Evolutionary conservation across 2,888 invertebrate genomes (phyloP).

Genomic region (Xestia sexstrigata): DNA sequence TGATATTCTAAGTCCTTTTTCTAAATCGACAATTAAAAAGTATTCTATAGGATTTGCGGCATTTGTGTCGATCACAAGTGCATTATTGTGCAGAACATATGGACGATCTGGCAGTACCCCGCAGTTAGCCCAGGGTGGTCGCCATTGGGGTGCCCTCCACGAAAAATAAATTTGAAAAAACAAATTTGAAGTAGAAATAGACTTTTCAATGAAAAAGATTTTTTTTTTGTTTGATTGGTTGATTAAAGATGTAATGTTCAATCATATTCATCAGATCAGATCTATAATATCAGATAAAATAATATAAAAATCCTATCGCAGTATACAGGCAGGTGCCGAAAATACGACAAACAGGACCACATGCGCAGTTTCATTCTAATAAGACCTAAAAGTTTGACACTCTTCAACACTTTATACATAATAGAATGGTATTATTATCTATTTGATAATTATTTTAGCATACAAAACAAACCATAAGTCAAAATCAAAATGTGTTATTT

Average conservation of each 20-base stretch:
- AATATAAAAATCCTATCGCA: not conserved
- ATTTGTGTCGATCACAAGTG: slow-evolving; percentile 85
- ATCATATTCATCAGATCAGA: not conserved
- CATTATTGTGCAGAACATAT: slow-evolving; percentile 86
- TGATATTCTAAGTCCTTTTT: slow-evolving; percentile 14
- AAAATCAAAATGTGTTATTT: slow-evolving; percentile 11
- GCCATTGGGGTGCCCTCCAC: slow-evolving; percentile 40
- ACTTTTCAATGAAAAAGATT: slow-evolving; percentile 4
- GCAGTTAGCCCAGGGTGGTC: slow-evolving; percentile 79
- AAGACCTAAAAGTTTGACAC: not conserved
- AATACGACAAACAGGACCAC: too few species aligned
- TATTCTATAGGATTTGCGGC: slow-evolving; percentile 83
- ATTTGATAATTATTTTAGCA: not conserved
- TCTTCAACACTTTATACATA: not conserved
- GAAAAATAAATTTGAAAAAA: too few species aligned
- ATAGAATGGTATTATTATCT: not conserved
- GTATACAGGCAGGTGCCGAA: not conserved
- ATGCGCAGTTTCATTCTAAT: too few species aligned
- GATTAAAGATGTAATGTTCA: not conserved
- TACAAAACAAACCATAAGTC: slow-evolving; percentile 10
- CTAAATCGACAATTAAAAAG: slow-evolving; percentile 73
- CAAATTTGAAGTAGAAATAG: slow-evolving; percentile 37
- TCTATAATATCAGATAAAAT: not conserved
- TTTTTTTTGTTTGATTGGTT: not conserved
- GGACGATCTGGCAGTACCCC: slow-evolving; percentile 77